phyloP scores from a whole-genome alignment of 2,797 vertebrate species.

The Malacoraja senta region DNA sequence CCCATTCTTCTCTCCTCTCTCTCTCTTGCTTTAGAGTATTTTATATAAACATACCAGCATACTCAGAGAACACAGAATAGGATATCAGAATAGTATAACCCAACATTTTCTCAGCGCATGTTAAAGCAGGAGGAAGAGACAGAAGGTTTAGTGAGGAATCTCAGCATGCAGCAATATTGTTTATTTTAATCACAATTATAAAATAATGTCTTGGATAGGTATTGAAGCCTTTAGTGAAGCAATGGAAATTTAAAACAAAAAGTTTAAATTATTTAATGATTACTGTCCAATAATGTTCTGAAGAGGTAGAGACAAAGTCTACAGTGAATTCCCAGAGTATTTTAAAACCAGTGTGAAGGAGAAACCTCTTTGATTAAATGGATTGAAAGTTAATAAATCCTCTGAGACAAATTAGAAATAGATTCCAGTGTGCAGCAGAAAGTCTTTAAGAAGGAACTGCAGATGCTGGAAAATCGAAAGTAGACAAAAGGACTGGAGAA shows the following conservation, averaged over 20 bases:
- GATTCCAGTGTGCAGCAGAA: background rate
- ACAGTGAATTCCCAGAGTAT: background rate
- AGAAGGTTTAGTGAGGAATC: background rate
- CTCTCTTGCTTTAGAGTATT: background rate
- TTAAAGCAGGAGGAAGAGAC: background rate
- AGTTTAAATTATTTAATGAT: background rate
- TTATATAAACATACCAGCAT: background rate
- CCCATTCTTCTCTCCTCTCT: too few species aligned
- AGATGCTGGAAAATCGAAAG: too few species aligned
- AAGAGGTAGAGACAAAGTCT: too few species aligned
- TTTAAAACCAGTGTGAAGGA: background rate
- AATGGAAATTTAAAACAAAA: background rate
- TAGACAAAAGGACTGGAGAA: too few species aligned
- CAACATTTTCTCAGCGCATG: background rate
- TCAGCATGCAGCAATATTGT: background rate
- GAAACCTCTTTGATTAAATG: background rate
- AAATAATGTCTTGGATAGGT: background rate
- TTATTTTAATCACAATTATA: background rate
- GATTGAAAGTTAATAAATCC: background rate
- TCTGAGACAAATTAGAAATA: background rate
- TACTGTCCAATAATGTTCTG: background rate
- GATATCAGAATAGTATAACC: background rate
- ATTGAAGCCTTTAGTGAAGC: background rate
- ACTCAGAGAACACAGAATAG: background rate
- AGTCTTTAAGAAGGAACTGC: too few species aligned